Base-by-base conservation (phyloP, 2,888 invertebrate genomes). In the Eucriotettix oculatus region DNA sequence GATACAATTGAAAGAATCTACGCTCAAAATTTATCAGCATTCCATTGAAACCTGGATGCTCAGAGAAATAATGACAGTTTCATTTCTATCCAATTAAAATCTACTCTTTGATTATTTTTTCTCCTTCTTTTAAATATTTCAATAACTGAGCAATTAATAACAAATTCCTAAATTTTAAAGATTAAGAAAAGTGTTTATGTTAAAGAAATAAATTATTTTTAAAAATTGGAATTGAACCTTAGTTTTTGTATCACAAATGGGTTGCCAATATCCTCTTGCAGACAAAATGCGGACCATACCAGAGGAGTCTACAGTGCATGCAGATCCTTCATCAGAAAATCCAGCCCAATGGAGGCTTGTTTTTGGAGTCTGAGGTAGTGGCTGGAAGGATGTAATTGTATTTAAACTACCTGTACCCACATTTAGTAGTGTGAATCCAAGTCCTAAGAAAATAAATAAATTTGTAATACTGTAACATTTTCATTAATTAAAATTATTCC, bases 251-350 rank as follows among this genome's bases (percentile, higher is more conserved):
- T 91, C 86, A 66, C 87, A 86, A 41, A 89, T 79, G 0, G 91
- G 90, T 69, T 85, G 79, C 96, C 96, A 96, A 9, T 83, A 75
- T 52, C 81, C 81, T 58, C 84, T 83, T 29, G 80, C 75, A 64
- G 85, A 83, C 66, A 87, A 83, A 67, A 94, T 73, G 60, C 86
- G 79, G 42, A 96, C 70, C 57, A 85, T 71, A 0, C 95, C 95
- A 48, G 80, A 77, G 9, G 84, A 84, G 74, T 97, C 96, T 70
- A 81, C 79, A 16, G 84, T 76, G 42, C 83, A 81, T 0, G 92
- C 88, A 0, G 91, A 86, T 0, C 92, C 91, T 62, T 82, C 81
- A 70, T 91, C 92, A 0, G 87, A 83, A 65, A 87, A 84, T 16
- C 87, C 96, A 66, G 87, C 66, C 92, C 92, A 93, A 44, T 77